A percentile compares a stretch with the other conserved stretches of the same genome.
These are phyloP conservation scores for Furnarius figulus DNA, from an alignment of 2,113 vertebrate species.

Conservation along the genomic window DNA sequence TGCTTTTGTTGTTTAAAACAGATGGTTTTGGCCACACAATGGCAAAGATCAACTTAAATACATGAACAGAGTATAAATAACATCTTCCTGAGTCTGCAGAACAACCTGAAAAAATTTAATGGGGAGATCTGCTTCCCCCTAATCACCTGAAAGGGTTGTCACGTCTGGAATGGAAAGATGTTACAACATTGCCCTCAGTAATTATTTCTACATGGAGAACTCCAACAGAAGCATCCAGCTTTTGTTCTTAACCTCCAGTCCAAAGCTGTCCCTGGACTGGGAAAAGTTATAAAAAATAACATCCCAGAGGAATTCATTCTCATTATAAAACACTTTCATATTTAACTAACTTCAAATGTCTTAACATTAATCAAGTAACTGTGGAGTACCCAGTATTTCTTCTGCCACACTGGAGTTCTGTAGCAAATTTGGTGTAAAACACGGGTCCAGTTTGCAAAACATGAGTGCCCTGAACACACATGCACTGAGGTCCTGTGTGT, in stretches of 20 bases:
- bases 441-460: not conserved
- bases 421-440: not conserved
- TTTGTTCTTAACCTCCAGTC: slow-evolving; percentile 46
- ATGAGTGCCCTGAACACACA: accelerated
- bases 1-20: slow-evolving; percentile 29
- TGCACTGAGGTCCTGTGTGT: not conserved
- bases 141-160: slow-evolving; percentile 10
- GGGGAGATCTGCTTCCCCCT: not conserved
- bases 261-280: not conserved
- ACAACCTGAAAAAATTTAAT: slow-evolving; percentile 1
- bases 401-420: not conserved
- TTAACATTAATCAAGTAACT: not conserved
- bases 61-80: slow-evolving; percentile 10
- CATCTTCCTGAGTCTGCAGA: not conserved
- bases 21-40: not conserved
- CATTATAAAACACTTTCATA: slow-evolving; percentile 13
- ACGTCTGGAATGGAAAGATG: slow-evolving; percentile 46
- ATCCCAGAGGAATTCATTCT: not conserved
- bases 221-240: slow-evolving; percentile 31
- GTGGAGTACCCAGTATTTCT: not conserved
- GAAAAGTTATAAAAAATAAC: slow-evolving; percentile 3
- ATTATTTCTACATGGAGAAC: slow-evolving; percentile 20
- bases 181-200: not conserved
- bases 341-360: not conserved
- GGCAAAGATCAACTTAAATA: slow-evolving; percentile 33